Evolutionary conservation across 2,797 vertebrate species (phyloP), one percentile per base, ranked within the genome.

Genomic region (Etheostoma nigrum): DNA sequence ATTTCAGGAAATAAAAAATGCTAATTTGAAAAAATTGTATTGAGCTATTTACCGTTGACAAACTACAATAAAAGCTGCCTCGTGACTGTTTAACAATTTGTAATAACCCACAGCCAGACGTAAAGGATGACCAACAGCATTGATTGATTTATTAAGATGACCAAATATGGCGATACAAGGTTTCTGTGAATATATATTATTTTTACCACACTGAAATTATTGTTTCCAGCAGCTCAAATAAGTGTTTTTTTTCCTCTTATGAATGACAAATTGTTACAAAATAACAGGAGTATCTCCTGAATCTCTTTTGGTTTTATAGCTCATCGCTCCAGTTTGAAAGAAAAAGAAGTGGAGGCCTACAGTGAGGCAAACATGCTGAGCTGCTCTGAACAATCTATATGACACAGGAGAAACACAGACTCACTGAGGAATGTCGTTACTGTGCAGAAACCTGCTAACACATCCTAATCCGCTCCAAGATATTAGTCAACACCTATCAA

Each of bases 371-470:
- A 79, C 76, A 47, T 67, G 62, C 70, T 81, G 80, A 86, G 75
- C 79, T 74, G 62, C 69, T 83, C 65, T 21, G 1, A 77, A 66
- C 72, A 48, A 73, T 19, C 68, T 71, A 23, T 44, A 67, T 76
- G 84, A 83, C 78, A 79, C 86, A 78, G 79, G 82, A 78, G 88
- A 79, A 82, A 79, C 86, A 67, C 91, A 92, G 90, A 89, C 82
- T 58, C 4, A n/a, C 52, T 2, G 49, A 90, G 87, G 92, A 94
- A 94, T 92, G 88, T 85, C 86, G 87, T 91, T 88, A 87, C 84
- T 64, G 74, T 76, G 89, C 88, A 90, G 58, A 91, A 90, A 83
- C 52, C 76, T 75, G 77, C 79, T 42, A 69, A 83, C 15, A 57
- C 18, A 74, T 73, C 58, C 57, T 72, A 71, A 85, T 82, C 67